These are phyloP conservation scores for Metopolophium dirhodum DNA, from an alignment of 1,140 invertebrate genomes.

Conservation along the genomic window DNA sequence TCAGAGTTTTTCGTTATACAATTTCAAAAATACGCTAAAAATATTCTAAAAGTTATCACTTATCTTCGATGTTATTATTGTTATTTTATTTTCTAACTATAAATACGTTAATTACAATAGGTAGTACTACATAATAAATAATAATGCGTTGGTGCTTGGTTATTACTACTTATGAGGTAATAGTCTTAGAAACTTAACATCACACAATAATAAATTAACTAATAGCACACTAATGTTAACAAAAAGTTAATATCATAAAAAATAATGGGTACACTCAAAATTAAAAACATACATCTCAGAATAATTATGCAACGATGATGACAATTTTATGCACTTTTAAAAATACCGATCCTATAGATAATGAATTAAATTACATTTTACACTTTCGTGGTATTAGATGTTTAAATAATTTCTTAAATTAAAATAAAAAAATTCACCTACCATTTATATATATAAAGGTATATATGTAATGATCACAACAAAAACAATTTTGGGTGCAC, in stretches of 20 bases:
- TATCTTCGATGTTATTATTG: not conserved
- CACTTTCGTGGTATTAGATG: not conserved
- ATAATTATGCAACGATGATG: not conserved
- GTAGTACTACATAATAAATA: not conserved
- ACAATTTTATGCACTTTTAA: not conserved
- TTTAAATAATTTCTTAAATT: not conserved
- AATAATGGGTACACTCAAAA: not conserved
- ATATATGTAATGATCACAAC: not conserved
- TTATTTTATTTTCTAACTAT: not conserved
- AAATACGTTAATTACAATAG: not conserved
- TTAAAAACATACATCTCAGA: not conserved
- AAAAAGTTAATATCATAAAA: not conserved
- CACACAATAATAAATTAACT: not conserved
- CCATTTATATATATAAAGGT: not conserved
- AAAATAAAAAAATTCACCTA: not conserved
- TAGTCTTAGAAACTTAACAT: not conserved
- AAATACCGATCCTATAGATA: not conserved
- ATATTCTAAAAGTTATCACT: not conserved
- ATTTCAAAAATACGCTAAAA: not conserved
- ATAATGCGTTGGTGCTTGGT: not conserved
- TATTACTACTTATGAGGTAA: not conserved
- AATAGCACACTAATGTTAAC: not conserved
- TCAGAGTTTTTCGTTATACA: not conserved
- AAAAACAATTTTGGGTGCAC: not conserved
- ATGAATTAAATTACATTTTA: not conserved